Evolutionary conservation across 2,113 vertebrate species (phyloP), one percentile per base, ranked within the genome.

Genomic region (Turdus rufiventris): DNA sequence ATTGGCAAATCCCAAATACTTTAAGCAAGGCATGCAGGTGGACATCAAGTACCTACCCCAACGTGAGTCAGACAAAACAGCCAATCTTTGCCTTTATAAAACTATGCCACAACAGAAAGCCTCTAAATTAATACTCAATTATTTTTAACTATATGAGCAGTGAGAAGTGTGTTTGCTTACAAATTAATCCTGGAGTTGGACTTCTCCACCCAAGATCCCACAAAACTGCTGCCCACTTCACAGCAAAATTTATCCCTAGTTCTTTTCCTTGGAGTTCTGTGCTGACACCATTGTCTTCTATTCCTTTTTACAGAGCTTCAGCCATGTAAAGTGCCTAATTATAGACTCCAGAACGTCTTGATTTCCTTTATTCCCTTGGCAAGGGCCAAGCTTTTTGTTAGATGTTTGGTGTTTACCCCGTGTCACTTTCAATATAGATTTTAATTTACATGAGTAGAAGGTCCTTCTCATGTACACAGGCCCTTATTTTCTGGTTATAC

Each of bases 401-500:
- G 50, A 81, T 73, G n/a, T 76, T 91, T 79, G 81, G 31, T 53
- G 47, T 81, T 95, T 77, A 92, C 48, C 45, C 76, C 14, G 6
- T 68, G 87, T 92, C 87, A 62, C 45, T 92, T 95, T 82, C 84
- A 88, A 89, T 70, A 73, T 11, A 70, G 54, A 79, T 58, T 89
- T 91, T 57, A 65, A 92, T 87, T 79, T 58, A 66, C 47, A 80
- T 63, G 93, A 79, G 70, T 6, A 43, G 18, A 72, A 88, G 38
- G n/a, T 72, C 36, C 9, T 36, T 48, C 83, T 87, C 51, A 15
- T 19, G 61, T 72, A 75, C 29, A 36, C 1, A 0, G 5, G 47
- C 61, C 12, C 60, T 87, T 57, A n/a, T 89, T 96, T 96, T 95
- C 94, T 93, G 18, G 42, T 81, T 92, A 87, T 74, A 76, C n/a